Evolutionary conservation across 1,140 invertebrate genomes (phyloP).

Genomic region (Zaprionus camerounensis): DNA sequence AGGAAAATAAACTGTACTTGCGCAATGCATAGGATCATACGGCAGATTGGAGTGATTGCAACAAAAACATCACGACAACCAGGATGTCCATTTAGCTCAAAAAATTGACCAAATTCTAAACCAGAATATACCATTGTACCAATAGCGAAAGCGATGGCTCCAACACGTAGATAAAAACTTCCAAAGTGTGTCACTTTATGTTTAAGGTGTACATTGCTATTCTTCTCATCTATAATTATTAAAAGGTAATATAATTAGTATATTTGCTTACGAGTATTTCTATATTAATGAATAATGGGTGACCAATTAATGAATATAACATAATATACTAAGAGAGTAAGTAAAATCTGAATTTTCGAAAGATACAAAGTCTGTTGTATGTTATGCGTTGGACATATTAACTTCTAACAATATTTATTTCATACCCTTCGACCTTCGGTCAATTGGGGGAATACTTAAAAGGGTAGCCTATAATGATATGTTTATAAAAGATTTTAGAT

Average conservation of each 20-base stretch:
- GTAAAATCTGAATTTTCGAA: no score
- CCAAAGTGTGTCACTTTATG: slow-evolving; percentile 88
- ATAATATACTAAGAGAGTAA: neutral
- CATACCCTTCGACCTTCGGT: no score
- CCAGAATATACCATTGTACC: slow-evolving; percentile 97
- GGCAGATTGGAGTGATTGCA: slow-evolving; percentile 91
- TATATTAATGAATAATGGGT: neutral
- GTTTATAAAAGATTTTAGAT: no score
- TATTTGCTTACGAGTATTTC: neutral
- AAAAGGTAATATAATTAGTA: neutral
- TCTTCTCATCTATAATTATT: slow-evolving; percentile 68
- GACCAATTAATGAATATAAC: neutral
- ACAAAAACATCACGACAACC: slow-evolving; percentile 90
- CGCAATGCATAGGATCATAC: slow-evolving; percentile 95
- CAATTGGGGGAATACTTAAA: no score
- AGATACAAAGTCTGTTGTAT: no score
- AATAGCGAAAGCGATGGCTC: slow-evolving; percentile 94
- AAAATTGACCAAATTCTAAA: slow-evolving; percentile 93
- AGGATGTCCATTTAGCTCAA: slow-evolving; percentile 89
- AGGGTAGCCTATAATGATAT: no score
- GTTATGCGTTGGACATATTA: no score
- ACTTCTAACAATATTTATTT: no score
- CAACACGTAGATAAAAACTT: slow-evolving; percentile 94
- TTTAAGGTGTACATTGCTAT: slow-evolving; percentile 77
- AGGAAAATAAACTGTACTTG: slow-evolving; percentile 96